Conservation (phyloP, 1,140 invertebrate genomes). For the Platyscapa corneri region DNA sequence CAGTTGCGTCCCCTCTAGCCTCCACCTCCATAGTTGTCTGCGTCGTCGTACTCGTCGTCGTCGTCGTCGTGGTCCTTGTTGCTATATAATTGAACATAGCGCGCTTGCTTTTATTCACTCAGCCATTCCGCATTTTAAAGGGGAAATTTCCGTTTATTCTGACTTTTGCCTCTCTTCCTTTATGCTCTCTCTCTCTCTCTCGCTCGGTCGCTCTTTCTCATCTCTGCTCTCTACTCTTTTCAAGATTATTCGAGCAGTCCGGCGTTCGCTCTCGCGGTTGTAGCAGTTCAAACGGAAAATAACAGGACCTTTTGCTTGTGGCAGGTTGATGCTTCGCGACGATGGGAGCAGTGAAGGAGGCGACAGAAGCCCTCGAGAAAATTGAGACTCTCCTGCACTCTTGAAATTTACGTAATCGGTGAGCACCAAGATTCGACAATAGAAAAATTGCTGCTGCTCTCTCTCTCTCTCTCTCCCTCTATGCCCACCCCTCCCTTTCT, state of each 20-base stretch:
- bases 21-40: conserved; percentile 47
- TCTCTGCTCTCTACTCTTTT: conserved; percentile 26
- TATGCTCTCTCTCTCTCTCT: conserved; percentile 34
- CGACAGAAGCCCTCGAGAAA: conserved; percentile 59
- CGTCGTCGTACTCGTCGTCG: conserved; percentile 14
- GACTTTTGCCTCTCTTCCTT: conserved; percentile 59
- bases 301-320: conserved; percentile 71
- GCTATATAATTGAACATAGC: conserved; percentile 46
- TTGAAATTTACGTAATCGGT: conserved; percentile 52
- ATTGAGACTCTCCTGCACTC: conserved; percentile 49
- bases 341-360: conserved; percentile 39
- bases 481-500: conserved; percentile 14
- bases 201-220: conserved; percentile 34
- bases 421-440: conserved; percentile 47
- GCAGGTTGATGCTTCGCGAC: conserved; percentile 65
- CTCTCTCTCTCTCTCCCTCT: background rate
- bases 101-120: conserved; percentile 60
- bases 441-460: conserved; percentile 45
- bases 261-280: conserved; percentile 59
- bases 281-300: conserved; percentile 73
- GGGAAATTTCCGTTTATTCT: conserved; percentile 72
- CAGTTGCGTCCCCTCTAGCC: conserved; percentile 36
- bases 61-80: background rate
- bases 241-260: conserved; percentile 66
- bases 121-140: conserved; percentile 73